Percentiles rank a stretch among this genome's conserved stretches.
phyloP scores from a whole-genome alignment of 2,113 vertebrate species.

The Oreochromis niloticus region DNA sequence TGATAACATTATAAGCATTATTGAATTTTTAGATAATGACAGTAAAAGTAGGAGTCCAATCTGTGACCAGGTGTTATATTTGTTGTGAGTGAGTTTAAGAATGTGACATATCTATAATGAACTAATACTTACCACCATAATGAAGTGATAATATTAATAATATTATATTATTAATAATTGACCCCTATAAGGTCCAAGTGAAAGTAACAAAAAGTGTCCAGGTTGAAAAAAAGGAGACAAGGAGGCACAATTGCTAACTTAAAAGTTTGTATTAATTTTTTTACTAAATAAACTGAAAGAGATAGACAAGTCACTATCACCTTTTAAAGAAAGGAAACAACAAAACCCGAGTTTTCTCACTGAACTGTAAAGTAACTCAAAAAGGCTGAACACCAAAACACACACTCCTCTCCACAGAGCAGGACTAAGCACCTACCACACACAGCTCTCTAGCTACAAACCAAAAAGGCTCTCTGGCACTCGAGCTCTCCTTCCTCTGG shows the following conservation, averaged over 20 bases:
- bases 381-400: background rate
- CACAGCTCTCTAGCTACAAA: background rate
- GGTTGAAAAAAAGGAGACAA: background rate
- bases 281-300: background rate
- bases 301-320: accelerated
- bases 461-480: background rate
- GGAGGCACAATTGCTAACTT: background rate
- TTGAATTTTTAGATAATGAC: background rate
- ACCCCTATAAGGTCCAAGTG: background rate
- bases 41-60: background rate
- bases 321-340: background rate
- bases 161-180: background rate
- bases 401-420: background rate
- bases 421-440: background rate
- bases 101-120: background rate
- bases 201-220: background rate
- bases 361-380: background rate
- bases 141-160: background rate
- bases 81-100: background rate
- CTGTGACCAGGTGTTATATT: background rate
- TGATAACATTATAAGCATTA: background rate
- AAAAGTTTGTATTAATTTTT: background rate
- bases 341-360: background rate
- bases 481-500: background rate
- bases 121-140: background rate